phyloP scores from a whole-genome alignment of 2,113 vertebrate species.

The Alces alces region DNA sequence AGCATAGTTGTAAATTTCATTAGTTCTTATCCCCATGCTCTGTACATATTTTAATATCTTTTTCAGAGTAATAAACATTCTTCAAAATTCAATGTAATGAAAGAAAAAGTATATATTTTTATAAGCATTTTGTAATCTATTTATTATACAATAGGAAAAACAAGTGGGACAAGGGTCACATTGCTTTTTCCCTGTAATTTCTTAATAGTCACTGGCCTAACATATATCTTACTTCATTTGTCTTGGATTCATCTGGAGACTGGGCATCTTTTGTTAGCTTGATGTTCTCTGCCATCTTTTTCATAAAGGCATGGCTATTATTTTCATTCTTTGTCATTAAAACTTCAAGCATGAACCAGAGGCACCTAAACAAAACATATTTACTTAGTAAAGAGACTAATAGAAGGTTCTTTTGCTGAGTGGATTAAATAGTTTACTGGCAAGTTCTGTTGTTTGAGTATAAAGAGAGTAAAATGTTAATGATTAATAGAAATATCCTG shows the following conservation, averaged over 20 bases:
- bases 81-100: not conserved
- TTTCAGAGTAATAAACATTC: not conserved
- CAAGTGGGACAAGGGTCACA: not conserved
- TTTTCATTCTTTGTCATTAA: constrained; percentile 99
- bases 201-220: not conserved
- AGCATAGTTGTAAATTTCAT: not conserved
- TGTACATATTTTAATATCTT: not conserved
- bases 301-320: constrained; percentile 98
- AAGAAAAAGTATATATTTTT: not conserved
- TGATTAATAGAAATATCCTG: not conserved
- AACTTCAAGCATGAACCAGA: constrained; percentile 99
- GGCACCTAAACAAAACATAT: constrained; percentile 82
- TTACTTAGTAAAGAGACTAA: constrained; percentile 4
- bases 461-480: not conserved
- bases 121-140: not conserved
- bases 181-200: not conserved
- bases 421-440: not conserved
- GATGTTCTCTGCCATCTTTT: constrained; percentile 99
- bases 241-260: constrained; percentile 94
- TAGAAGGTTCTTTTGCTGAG: not conserved
- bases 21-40: not conserved
- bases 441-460: not conserved
- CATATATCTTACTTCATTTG: constrained; percentile 88
- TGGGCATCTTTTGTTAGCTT: constrained; percentile 98
- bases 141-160: not conserved